Percentiles rank a stretch among this genome's conserved stretches.
These are phyloP conservation scores for Apis mellifera DNA, from an alignment of 1,140 invertebrate genomes.

Conservation along the genomic window Amel_HAv3.1 CM009938.2:7599501-7600000, in stretches of 20 bases:
- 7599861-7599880: background rate
- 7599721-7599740: too few relatives aligned
- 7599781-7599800: too few relatives aligned
- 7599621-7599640: too few relatives aligned
- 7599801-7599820: conserved; percentile 6
- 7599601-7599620: background rate
- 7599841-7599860: background rate
- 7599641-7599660: too few relatives aligned
- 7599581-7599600: background rate
- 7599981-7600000: background rate
- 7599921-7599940: background rate
- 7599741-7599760: background rate
- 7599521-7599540: background rate
- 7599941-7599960: conserved; percentile 8
- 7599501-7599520: background rate
- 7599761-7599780: background rate
- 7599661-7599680: too few relatives aligned
- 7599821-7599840: conserved; percentile 20
- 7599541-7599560: background rate
- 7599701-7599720: too few relatives aligned
- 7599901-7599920: background rate
- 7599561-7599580: background rate
- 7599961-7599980: background rate
- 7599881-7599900: background rate
- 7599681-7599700: too few relatives aligned